phyloP scores from a whole-genome alignment of 1,140 invertebrate genomes.

The Sitophilus oryzae region DNA sequence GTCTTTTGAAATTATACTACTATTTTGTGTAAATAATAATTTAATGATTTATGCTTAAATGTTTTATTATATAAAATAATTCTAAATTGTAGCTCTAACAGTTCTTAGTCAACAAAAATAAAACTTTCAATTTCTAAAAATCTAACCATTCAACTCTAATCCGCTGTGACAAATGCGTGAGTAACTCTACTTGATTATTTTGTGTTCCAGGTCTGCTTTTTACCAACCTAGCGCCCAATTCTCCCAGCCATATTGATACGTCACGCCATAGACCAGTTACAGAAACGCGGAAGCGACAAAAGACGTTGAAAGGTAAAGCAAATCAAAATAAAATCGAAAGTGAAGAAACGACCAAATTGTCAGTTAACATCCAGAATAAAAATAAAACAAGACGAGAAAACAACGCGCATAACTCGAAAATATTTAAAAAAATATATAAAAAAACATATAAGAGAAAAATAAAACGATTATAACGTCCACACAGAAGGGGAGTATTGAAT shows the following conservation, averaged over 20 bases:
- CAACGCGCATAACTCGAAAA: background rate
- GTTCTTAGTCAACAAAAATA: no score
- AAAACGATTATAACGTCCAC: background rate
- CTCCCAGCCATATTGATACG: slow-evolving; percentile 48
- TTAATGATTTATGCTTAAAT: no score
- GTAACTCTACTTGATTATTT: slow-evolving; percentile 28
- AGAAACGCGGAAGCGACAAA: slow-evolving; percentile 40
- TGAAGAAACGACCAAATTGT: slow-evolving; percentile 23
- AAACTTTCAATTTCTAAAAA: no score
- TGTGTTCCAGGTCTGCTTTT: slow-evolving; percentile 57
- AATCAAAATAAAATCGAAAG: slow-evolving; percentile 18
- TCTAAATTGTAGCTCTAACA: no score
- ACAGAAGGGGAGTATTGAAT: no score
- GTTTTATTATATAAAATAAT: no score
- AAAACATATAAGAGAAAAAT: background rate
- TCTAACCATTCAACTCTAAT: no score
- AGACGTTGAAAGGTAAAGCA: slow-evolving; percentile 14
- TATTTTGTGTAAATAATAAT: no score
- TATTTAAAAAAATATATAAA: slow-evolving; percentile 1
- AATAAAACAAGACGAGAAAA: no score
- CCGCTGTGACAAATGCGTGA: background rate
- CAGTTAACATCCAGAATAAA: slow-evolving; percentile 14
- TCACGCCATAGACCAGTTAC: slow-evolving; percentile 9
- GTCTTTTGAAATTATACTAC: no score
- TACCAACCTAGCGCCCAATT: slow-evolving; percentile 58